Percentiles rank a stretch among this genome's conserved stretches.
Evolutionary conservation across 2,113 vertebrate species (phyloP).

Genomic region (Lycaon pictus): DNA sequence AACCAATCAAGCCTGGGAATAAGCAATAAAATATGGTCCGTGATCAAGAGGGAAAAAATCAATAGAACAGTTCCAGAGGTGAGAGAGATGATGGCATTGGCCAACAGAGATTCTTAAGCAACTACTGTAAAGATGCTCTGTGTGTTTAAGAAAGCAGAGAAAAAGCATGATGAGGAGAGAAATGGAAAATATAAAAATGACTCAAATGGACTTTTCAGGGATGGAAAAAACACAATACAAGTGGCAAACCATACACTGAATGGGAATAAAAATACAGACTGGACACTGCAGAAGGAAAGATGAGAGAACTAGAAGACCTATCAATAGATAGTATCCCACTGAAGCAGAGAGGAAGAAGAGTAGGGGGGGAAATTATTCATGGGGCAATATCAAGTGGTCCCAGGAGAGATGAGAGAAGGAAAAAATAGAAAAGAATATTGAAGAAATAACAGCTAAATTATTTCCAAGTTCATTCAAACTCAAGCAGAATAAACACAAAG

Average conservation of each 20-base stretch:
- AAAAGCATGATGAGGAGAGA: not conserved
- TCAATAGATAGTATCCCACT: too few relatives aligned
- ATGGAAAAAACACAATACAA: not conserved
- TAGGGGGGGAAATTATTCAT: not conserved
- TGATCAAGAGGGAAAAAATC: not conserved
- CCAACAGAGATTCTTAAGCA: not conserved
- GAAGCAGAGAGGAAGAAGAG: too few relatives aligned
- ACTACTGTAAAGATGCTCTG: too few relatives aligned
- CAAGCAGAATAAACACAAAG: not conserved
- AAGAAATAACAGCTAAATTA: not conserved
- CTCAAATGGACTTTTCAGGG: not conserved
- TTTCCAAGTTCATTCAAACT: not conserved
- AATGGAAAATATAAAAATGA: not conserved
- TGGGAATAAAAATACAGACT: too few relatives aligned
- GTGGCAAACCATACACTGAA: not conserved
- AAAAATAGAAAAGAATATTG: not conserved
- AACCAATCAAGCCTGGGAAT: not conserved
- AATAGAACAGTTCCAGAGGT: not conserved
- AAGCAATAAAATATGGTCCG: not conserved
- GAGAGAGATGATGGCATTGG: not conserved
- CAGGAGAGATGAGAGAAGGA: not conserved
- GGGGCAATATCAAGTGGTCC: not conserved
- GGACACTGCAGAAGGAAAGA: too few relatives aligned
- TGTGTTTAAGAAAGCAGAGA: not conserved
- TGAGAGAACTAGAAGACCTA: too few relatives aligned